A percentile compares a stretch with the other conserved stretches of the same genome.
These are phyloP conservation scores for Anoplius nigerrimus DNA, from an alignment of 2,888 invertebrate species.

Conservation along the genomic window DNA sequence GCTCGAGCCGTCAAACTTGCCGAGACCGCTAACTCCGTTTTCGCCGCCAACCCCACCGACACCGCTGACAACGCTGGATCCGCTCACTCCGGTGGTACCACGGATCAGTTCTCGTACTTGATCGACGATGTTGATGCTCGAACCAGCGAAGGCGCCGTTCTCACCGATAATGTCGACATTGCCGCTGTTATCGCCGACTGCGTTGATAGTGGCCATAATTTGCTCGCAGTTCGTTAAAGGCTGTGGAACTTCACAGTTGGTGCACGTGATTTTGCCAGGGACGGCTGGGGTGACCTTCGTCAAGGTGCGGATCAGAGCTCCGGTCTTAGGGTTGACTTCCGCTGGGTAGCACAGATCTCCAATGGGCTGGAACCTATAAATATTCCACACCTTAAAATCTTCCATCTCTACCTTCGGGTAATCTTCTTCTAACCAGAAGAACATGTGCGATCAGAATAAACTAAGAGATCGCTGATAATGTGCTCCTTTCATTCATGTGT, in stretches of 20 bases:
- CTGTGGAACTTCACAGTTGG: background rate
- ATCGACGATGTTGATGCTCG: background rate
- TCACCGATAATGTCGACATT: background rate
- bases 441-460: too few species aligned
- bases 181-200: background rate
- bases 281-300: slow-evolving; percentile 54
- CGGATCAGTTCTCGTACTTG: slow-evolving; percentile 4
- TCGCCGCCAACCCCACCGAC: slow-evolving; percentile 8
- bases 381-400: too few species aligned
- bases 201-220: background rate
- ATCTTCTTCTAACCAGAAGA: too few species aligned
- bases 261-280: slow-evolving; percentile 44
- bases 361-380: slow-evolving; percentile 52
- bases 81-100: background rate
- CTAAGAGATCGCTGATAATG: too few species aligned
- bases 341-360: slow-evolving; percentile 55
- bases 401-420: too few species aligned
- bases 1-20: background rate
- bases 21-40: slow-evolving; percentile 3
- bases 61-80: background rate
- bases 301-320: slow-evolving; percentile 21
- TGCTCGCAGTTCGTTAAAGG: background rate
- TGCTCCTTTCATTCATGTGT: too few species aligned
- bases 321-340: slow-evolving; percentile 9
- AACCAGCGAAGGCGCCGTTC: background rate